Base-by-base conservation (phyloP, 2,113 vertebrate genomes). In the Grantiella picta region DNA sequence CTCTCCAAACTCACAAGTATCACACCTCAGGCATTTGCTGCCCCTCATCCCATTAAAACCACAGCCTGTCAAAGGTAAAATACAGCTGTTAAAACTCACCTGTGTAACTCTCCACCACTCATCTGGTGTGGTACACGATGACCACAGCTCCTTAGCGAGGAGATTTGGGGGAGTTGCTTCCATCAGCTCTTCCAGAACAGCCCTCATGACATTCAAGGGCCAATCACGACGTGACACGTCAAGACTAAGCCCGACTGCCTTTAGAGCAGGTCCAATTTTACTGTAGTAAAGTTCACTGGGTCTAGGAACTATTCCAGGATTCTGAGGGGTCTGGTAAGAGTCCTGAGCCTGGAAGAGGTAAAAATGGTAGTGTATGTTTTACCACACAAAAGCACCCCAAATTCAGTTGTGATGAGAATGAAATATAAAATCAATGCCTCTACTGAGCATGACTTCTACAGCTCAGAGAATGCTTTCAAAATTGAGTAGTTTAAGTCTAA, bases 61-160 rank as follows among this genome's bases (percentile, higher is more conserved):
- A 89, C 15, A 64, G 16, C 15, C 66, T 92, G 52, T 85, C 10
- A 56, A 25, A 57, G 9, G 54, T 36, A 72, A 89, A 77, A 80
- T 18, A 23, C 27, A 54, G 23, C 19, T 60, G 8, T 24, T 44
- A 2, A 9, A 83, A 56, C 90, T 94, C 84, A 99, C 99, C 99
- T 99, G 99, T 36, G 99, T 99, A 91, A 99, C 99, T 96, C 99
- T 98, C 99, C 99, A 99, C 99, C 99, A 99, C 63, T 99, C 99
- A 64, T 99, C 99, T 8, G 99, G 99, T 2, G 99, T 99, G 66
- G 99, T 99, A 65, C 99, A 99, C 0, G 99, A 99, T 33, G 99
- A 99, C 99, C 99, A 99, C 27, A 99, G 98, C 94, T 99, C 99
- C 95, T 99, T 99, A 35, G 99, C 99, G 5, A 99, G 98, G 50